Evolutionary conservation across 2,797 vertebrate species (phyloP), one percentile per base, ranked within the genome.

Genomic region (Hypotaenidia philippensis): DNA sequence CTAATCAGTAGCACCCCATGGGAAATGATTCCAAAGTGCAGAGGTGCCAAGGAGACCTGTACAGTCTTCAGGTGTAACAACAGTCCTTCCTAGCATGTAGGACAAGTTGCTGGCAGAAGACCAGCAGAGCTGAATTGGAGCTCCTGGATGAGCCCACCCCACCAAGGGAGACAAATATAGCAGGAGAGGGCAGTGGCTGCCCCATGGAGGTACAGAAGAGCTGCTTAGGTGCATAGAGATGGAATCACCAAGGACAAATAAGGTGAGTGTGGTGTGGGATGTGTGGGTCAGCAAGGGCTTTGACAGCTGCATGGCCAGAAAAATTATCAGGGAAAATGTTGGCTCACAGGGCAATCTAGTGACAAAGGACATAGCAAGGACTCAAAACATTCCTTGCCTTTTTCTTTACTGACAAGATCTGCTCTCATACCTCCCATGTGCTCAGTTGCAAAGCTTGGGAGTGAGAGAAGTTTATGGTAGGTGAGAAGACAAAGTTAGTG

Each of bases 201-300:
- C 40, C 34, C 1, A 0, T 32, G 41, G 40, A 4, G 2, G 15
- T n/a, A 17, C 19, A 44, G 41, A 63, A 77, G 7, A 0, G 0
- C 38, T 78, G 11, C 22, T n/a, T 11, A 17, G 22, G 19, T 3
- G 3, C 1, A 0, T 1, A 4, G 61, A 44, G 63, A 22, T 50
- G 49, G 61, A 63, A 50, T 20, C 15, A 34, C 12, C 29, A 45
- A 50, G 36, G 36, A 75, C 17, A 41, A 41, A 41, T 41, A 82
- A 32, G 6, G 11, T 40, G 22, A 27, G 11, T 10, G 45, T 23
- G 18, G 7, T 29, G 52, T 57, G 57, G 64, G 38, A 76, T 40
- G 6, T 20, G 15, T 1, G 2, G 32, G 18, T 6, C 3, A 7
- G 25, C 21, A 40, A 64, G 14, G 31, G 25, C 12, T 44, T 80